Percentiles rank a stretch among this genome's conserved stretches.
Evolutionary conservation across 92 coral and sea anemone species (phyloP).

Genomic region (Porites rus): DNA sequence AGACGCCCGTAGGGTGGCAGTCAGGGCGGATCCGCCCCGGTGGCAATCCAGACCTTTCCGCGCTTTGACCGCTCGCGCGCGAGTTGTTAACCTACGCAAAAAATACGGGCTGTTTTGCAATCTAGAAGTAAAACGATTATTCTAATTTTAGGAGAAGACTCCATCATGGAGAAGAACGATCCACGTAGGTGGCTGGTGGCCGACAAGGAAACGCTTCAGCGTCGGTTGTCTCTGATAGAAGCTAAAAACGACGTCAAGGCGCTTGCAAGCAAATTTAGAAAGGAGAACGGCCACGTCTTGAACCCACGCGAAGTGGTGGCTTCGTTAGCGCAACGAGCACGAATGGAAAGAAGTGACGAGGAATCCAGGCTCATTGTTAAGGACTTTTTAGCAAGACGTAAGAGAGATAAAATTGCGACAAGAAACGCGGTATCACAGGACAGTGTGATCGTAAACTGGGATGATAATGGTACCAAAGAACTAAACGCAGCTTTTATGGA

Average conservation of each 20-base stretch:
- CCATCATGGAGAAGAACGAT: constrained; percentile 43
- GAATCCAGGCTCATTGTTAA: constrained; percentile 74
- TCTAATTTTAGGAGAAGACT: constrained; percentile 7
- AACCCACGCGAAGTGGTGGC: constrained; percentile 69
- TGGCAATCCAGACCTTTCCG: too few relatives aligned
- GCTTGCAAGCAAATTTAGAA: constrained; percentile 71
- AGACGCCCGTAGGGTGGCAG: too few relatives aligned
- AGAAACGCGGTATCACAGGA: constrained; percentile 39
- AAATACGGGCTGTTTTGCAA: too few relatives aligned
- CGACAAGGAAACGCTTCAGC: constrained; percentile 72
- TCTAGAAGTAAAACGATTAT: not conserved
- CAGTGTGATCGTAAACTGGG: constrained; percentile 32
- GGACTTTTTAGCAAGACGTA: constrained; percentile 63
- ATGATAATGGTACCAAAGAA: constrained; percentile 3
- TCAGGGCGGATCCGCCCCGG: too few relatives aligned
- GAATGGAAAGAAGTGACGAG: constrained; percentile 51
- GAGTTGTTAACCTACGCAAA: too few relatives aligned
- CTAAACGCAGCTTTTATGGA: constrained; percentile 3
- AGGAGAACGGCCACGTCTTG: constrained; percentile 39
- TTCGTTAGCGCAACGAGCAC: constrained; percentile 57
- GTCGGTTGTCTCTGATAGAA: constrained; percentile 76
- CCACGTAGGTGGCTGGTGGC: constrained; percentile 92
- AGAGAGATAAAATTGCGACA: constrained; percentile 18
- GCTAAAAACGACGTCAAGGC: constrained; percentile 66
- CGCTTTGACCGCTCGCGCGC: too few relatives aligned